These are phyloP conservation scores for Plagodis dolabraria DNA, from an alignment of 2,888 invertebrate species.

Conservation along the genomic window DNA sequence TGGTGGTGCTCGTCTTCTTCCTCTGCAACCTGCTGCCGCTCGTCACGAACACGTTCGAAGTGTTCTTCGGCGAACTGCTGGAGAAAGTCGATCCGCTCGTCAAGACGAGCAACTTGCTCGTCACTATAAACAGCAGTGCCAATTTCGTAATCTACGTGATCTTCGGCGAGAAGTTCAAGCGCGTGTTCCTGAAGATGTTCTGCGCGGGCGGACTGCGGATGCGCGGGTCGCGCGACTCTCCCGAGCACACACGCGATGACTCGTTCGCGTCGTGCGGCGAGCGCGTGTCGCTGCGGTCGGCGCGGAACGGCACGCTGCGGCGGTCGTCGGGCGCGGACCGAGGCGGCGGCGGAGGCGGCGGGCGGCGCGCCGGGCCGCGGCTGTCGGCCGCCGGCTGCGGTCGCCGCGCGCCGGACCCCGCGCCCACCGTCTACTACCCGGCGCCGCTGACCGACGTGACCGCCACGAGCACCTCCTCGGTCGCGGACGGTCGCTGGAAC, in stretches of 20 bases:
- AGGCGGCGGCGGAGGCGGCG: constrained; percentile 32
- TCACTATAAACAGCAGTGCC: constrained; percentile 98
- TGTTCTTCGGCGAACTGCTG: constrained; percentile 84
- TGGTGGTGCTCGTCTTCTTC: constrained; percentile 97
- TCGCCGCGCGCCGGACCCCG: constrained; percentile 48
- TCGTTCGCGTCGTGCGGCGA: constrained; percentile 93
- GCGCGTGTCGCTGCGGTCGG: constrained; percentile 87
- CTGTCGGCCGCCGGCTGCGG: constrained; percentile 26
- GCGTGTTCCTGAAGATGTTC: constrained; percentile 92
- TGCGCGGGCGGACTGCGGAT: constrained; percentile 87
- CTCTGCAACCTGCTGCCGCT: constrained; percentile 95
- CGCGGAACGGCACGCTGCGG: constrained; percentile 72
- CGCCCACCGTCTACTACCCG: constrained; percentile 70
- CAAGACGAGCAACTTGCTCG: constrained; percentile 94
- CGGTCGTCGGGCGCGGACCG: constrained; percentile 55
- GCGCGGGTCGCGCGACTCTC: constrained; percentile 85
- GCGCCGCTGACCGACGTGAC: constrained; percentile 54
- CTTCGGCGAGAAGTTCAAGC: constrained; percentile 98
- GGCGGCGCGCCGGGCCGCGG: constrained; percentile 40
- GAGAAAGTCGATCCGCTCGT: constrained; percentile 87
- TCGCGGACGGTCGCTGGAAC: constrained; percentile 55
- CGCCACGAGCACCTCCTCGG: constrained; percentile 34
- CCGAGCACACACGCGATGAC: constrained; percentile 90
- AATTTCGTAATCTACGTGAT: constrained; percentile 99
- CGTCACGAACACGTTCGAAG: constrained; percentile 94